Conservation (phyloP, 1,140 invertebrate species). For the Oryzaephilus surinamensis region DNA sequence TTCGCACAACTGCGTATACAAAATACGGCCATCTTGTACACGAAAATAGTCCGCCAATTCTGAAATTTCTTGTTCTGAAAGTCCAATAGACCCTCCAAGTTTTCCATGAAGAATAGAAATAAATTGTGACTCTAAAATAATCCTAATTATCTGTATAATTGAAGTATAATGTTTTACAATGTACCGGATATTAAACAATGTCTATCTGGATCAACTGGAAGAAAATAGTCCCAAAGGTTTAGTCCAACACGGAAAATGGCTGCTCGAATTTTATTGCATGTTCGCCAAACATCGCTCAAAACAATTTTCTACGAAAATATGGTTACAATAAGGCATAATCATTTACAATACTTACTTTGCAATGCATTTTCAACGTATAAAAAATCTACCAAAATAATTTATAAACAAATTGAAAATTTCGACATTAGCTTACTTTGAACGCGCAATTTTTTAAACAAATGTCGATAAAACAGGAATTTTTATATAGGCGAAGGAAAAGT, state of each 20-base stretch:
- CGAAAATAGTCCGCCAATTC: conserved; percentile 64
- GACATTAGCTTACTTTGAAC: background rate
- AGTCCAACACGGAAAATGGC: conserved; percentile 54
- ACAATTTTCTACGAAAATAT: conserved; percentile 21
- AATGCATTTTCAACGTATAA: conserved; percentile 10
- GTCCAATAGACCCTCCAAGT: conserved; percentile 47
- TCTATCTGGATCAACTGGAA: conserved; percentile 49
- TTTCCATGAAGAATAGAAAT: conserved; percentile 52
- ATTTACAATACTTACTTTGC: conserved; percentile 18
- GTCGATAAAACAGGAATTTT: background rate
- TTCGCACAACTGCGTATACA: conserved; percentile 59
- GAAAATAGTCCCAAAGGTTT: conserved; percentile 57
- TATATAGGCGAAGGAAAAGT: background rate
- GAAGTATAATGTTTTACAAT: conserved; percentile 1
- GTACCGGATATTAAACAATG: conserved; percentile 56
- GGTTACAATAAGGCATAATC: background rate
- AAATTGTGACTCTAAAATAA: conserved; percentile 52
- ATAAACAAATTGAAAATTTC: conserved; percentile 1
- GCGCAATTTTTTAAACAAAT: background rate
- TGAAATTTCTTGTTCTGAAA: conserved; percentile 54
- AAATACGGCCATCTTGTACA: conserved; percentile 56
- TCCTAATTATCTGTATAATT: conserved; percentile 12
- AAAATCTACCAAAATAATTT: conserved; percentile 2
- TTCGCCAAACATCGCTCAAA: conserved; percentile 52
- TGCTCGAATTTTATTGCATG: conserved; percentile 61